Conservation (phyloP, 2,888 invertebrate genomes). For the Emmelina monodactyla region DNA sequence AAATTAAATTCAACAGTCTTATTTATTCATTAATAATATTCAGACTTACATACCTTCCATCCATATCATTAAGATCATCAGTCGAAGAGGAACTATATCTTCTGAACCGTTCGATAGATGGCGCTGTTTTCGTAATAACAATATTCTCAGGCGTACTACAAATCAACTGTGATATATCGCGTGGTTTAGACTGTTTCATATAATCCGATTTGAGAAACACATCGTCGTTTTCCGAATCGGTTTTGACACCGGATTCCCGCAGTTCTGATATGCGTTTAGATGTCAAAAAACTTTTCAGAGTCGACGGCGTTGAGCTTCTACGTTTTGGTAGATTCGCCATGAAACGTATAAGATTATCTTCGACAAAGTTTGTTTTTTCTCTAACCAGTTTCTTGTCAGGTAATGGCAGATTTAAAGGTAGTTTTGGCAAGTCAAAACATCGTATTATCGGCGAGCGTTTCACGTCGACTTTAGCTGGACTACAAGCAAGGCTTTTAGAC, state of each 20-base stretch:
- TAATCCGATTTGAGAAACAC: slow-evolving; percentile 16
- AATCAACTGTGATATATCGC: slow-evolving; percentile 24
- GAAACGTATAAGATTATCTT: slow-evolving; percentile 33
- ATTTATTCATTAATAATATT: too few species aligned
- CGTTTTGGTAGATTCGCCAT: slow-evolving; percentile 34
- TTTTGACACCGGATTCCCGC: slow-evolving; percentile 34
- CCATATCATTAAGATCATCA: too few species aligned
- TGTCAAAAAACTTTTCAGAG: slow-evolving; percentile 17
- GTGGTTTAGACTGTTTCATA: slow-evolving; percentile 6
- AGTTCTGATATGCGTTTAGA: slow-evolving; percentile 31
- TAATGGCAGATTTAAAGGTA: slow-evolving; percentile 17
- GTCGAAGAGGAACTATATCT: slow-evolving; percentile 35
- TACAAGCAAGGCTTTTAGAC: slow-evolving; percentile 35
- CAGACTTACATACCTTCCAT: too few species aligned
- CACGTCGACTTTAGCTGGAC: slow-evolving; percentile 29
- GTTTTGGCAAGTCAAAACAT: slow-evolving; percentile 38
- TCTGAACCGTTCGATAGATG: slow-evolving; percentile 39
- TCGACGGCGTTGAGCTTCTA: slow-evolving; percentile 39
- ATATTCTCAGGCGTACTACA: slow-evolving; percentile 43
- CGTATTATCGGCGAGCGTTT: slow-evolving; percentile 29
- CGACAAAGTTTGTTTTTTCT: slow-evolving; percentile 21
- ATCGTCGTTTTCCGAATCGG: slow-evolving; percentile 47
- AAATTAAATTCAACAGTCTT: too few species aligned
- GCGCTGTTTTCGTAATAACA: slow-evolving; percentile 48
- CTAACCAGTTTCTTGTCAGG: slow-evolving; percentile 21